phyloP scores from a whole-genome alignment of 23 tunicate genomes.

The Halocynthia roretzi region DNA sequence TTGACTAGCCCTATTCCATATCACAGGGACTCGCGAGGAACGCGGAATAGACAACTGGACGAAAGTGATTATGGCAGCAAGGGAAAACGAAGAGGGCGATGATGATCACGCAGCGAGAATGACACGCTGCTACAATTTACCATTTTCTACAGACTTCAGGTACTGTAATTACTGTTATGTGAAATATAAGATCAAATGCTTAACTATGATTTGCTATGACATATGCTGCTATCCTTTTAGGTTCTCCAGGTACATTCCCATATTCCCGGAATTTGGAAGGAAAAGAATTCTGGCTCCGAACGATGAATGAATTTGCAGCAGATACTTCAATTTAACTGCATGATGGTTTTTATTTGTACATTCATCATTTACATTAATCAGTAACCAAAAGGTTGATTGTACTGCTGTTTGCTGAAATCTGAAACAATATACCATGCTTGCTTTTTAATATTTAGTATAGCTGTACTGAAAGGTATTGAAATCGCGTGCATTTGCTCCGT shows the following conservation, averaged over 20 bases:
- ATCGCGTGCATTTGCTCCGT: too few relatives aligned
- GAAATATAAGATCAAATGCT: not conserved
- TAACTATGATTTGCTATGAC: not conserved
- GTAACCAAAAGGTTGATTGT: too few relatives aligned
- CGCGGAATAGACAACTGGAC: conserved; percentile 50
- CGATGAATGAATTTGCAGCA: too few relatives aligned
- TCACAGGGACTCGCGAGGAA: conserved; percentile 54
- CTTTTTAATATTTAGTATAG: too few relatives aligned
- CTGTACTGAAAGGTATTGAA: too few relatives aligned
- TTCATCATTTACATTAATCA: too few relatives aligned
- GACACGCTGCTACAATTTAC: conserved; percentile 37
- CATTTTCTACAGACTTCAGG: conserved; percentile 62
- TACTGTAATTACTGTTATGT: conserved; percentile 9
- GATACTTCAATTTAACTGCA: too few relatives aligned
- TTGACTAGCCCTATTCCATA: not conserved
- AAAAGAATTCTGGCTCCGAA: not conserved
- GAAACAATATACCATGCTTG: too few relatives aligned
- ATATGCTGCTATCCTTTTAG: conserved; percentile 12
- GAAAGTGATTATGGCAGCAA: not conserved
- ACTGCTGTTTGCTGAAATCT: too few relatives aligned
- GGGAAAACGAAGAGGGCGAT: not conserved
- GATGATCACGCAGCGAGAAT: conserved; percentile 7
- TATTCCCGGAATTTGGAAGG: conserved; percentile 48
- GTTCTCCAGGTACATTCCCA: conserved; percentile 57
- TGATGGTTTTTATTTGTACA: too few relatives aligned